Evolutionary conservation across 2,797 vertebrate species (phyloP), one percentile per base, ranked within the genome.

Genomic region (Babyrousa celebensis): DNA sequence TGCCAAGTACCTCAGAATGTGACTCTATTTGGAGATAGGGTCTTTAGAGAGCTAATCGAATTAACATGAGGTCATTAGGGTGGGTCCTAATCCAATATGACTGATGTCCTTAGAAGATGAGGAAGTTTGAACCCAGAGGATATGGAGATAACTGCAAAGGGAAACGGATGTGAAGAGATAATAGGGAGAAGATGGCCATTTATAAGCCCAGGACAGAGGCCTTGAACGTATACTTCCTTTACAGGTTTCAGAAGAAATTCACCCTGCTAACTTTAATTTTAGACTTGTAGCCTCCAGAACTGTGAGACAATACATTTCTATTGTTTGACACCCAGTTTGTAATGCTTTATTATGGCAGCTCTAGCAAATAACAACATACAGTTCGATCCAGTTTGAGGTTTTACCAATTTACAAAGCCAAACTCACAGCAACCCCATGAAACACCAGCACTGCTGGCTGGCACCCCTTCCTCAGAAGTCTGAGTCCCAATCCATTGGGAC

Each of bases 11-110:
- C 8, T 62, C n/a, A 68, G 63, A 70, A 85, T 43, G 48, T 12
- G 80, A 78, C 72, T 6, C 29, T 78, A 40, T 78, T 90, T 71
- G 56, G 80, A 78, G 25, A 32, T 18, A 52, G n/a, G 16, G 32
- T 71, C 72, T 32, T 78, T 94, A 85, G 4, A 71, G 72, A 94
- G 78, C 60, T 83, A 48, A 75, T 48, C 70, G 36, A 60, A 7
- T 77, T 68, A 70, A 70, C 4, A 58, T 8, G 52, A 77, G 72
- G 60, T 92, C 15, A n/a, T 67, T 67, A 85, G 54, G 40, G 15
- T 85, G 52, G n/a, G 18, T 54, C 80, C n/a, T 89, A 85, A 71
- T 62, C 56, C 72, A 63, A 4, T 68, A 75, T 71, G 63, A 62
- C 87, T 70, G 25, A 85, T 72, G 32, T 71, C 74, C 10, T 70